Base-by-base conservation (phyloP, 2,113 vertebrate genomes). In the Anser brachyrhynchus region DNA sequence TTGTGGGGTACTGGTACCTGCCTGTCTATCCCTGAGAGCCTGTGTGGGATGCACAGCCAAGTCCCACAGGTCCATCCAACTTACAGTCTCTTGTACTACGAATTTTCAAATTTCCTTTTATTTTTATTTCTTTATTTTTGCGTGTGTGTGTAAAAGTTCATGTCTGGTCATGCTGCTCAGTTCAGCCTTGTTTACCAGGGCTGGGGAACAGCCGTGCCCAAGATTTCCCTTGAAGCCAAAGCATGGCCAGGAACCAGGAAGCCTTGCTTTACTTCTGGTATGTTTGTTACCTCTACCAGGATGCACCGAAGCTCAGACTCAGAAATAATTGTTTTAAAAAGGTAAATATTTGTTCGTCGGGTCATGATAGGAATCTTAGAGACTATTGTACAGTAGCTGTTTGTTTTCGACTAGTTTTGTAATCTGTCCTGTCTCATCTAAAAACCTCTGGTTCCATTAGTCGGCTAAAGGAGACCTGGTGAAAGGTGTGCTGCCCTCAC, bases 301-400 rank as follows among this genome's bases (percentile, higher is more conserved):
- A 72, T 92, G 70, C 84, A 37, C 81, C 72, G 90, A 93, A 74
- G 76, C 39, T 64, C 74, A 80, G 58, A 73, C 55, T 59, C 21
- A 65, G 67, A 87, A 94, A 65, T 69, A 86, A 62, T 93, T 74
- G 61, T 57, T 92, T 65, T 57, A 3, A 49, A 80, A 89, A 82
- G 66, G 76, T 83, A 95, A 96, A 93, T 96, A 94, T 96, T 96
- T 96, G 78, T 80, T 90, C 14, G 15, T 86, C 33, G 52, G 66
- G 62, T 33, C 52, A 51, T 0, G 20, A 94, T 44, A 90, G 26
- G 44, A 31, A 83, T 62, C 89, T 62, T 71, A 20, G 62, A 87
- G 70, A 26, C 5, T 44, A 7, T 54, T 76, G 73, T 51, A 66
- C 59, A 67, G 83, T 79, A 91, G 67, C 71, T 92, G 74, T 92